Evolutionary conservation across 2,888 invertebrate genomes (phyloP).

Genomic region (Spatulosminthurus flaviceps): DNA sequence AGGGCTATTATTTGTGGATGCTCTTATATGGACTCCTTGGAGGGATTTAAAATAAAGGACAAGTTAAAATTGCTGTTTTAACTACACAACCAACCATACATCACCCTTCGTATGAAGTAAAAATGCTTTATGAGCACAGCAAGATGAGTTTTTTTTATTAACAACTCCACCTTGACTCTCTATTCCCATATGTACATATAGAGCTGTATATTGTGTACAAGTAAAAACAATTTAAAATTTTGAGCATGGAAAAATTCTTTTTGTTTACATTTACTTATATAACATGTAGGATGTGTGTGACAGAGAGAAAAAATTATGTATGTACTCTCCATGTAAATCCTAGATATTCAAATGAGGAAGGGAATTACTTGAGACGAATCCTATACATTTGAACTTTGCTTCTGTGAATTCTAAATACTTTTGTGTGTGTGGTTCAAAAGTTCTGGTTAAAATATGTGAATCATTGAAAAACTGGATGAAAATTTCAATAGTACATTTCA

Average conservation of each 20-base stretch:
- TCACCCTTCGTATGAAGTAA: background rate
- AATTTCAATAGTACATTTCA: no score
- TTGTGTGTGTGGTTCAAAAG: no score
- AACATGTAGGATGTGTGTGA: no score
- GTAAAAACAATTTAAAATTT: background rate
- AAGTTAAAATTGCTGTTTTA: constrained; percentile 14
- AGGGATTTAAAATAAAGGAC: constrained; percentile 3
- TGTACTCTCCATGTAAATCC: background rate
- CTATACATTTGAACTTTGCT: constrained; percentile 2
- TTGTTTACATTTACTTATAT: no score
- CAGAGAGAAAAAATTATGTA: no score
- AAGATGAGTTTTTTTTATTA: background rate
- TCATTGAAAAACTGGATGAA: no score
- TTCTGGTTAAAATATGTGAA: no score
- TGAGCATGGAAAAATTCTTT: background rate
- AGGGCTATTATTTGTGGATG: constrained; percentile 11
- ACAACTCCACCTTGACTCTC: background rate
- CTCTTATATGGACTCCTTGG: constrained; percentile 9
- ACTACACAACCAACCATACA: background rate
- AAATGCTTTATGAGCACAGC: background rate
- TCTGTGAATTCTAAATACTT: background rate
- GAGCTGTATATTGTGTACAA: no score
- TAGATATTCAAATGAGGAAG: background rate
- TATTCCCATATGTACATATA: background rate
- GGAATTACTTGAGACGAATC: constrained; percentile 4